Percentiles rank a stretch among this genome's conserved stretches.
These are phyloP conservation scores for Scaptodrosophila lebanonensis DNA, from an alignment of 1,140 invertebrate genomes.

Conservation along the genomic window DNA sequence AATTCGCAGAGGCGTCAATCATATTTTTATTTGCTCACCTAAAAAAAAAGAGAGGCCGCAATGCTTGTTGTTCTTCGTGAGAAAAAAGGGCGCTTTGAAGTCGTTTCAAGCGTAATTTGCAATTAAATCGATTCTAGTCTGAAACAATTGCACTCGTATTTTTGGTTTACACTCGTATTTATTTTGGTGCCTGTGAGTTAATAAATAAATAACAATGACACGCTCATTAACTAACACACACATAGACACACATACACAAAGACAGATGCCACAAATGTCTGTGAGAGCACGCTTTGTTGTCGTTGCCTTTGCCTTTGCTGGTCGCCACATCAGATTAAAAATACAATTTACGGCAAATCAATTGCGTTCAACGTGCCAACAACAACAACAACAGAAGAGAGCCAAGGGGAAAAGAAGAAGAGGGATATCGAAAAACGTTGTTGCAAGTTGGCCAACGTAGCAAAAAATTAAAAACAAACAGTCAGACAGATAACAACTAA, in stretches of 20 bases:
- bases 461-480: conserved; percentile 71
- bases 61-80: conserved; percentile 30
- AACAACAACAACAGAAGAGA: conserved; percentile 25
- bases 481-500: conserved; percentile 10
- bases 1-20: conserved; percentile 57
- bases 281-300: no score
- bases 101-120: conserved; percentile 40
- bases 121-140: conserved; percentile 69
- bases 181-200: conserved; percentile 8
- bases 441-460: conserved; percentile 28
- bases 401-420: conserved; percentile 14
- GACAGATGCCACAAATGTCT: background rate
- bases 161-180: conserved; percentile 60
- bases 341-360: conserved; percentile 71
- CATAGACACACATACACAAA: conserved; percentile 33
- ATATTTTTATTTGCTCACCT: conserved; percentile 41
- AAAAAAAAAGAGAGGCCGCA: background rate
- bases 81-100: conserved; percentile 42
- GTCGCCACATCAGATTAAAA: conserved; percentile 49
- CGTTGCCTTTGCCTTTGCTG: no score
- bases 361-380: conserved; percentile 64
- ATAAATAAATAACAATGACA: conserved; percentile 54
- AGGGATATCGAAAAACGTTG: conserved; percentile 15
- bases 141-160: conserved; percentile 38
- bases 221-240: conserved; percentile 50